A percentile compares a stretch with the other conserved stretches of the same genome.
Conservation (phyloP, 2,888 invertebrate genomes). For the Vesta saturnalis region DNA sequence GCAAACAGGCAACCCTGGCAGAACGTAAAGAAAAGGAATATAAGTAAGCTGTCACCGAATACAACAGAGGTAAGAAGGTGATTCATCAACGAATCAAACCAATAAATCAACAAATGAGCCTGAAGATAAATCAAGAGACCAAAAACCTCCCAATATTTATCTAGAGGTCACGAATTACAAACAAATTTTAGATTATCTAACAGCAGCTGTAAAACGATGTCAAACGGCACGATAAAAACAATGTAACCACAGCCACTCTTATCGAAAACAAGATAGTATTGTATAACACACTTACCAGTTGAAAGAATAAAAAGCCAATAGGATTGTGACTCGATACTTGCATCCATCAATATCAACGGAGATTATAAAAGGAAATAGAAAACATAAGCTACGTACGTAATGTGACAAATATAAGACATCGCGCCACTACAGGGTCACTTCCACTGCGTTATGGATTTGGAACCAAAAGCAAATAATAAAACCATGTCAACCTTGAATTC, state of each 20-base stretch:
- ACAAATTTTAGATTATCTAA: too few relatives aligned
- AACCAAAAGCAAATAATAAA: constrained; percentile 4
- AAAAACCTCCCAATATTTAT: not conserved
- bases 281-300: too few relatives aligned
- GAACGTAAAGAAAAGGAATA: too few relatives aligned
- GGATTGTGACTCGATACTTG: not conserved
- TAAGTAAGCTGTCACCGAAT: too few relatives aligned
- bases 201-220: too few relatives aligned
- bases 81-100: not conserved
- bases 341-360: not conserved
- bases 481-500: constrained; percentile 33
- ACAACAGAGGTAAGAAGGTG: too few relatives aligned
- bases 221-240: not conserved
- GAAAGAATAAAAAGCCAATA: not conserved
- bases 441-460: not conserved
- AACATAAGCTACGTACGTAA: not conserved
- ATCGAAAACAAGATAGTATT: not conserved
- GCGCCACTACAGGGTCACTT: not conserved
- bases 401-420: not conserved
- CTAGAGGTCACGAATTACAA: too few relatives aligned
- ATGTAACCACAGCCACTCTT: not conserved
- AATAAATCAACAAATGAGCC: not conserved
- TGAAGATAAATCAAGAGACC: not conserved
- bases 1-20: too few relatives aligned
- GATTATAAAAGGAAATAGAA: not conserved